Percentiles rank a stretch among this genome's conserved stretches.
These are phyloP conservation scores for Ferdinandea cuprea DNA, from an alignment of 2,888 invertebrate genomes.

Conservation along the genomic window DNA sequence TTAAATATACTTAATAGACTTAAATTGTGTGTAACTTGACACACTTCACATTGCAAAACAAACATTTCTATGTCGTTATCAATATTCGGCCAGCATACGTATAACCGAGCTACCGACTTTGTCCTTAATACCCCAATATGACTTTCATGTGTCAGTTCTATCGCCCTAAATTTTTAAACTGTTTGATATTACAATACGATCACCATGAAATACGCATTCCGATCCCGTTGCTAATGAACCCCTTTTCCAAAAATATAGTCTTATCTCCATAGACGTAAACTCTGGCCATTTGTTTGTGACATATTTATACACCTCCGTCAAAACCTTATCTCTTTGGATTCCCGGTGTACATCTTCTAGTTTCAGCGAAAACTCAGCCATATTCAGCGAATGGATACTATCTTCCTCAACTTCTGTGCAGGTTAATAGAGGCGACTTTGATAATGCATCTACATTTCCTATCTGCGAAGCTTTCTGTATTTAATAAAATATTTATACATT, in stretches of 20 bases:
- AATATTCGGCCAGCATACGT: slow-evolving; percentile 78
- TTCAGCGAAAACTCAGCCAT: slow-evolving; percentile 45
- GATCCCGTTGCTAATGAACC: slow-evolving; percentile 42
- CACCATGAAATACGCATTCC: slow-evolving; percentile 55
- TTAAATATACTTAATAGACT: slow-evolving; percentile 56
- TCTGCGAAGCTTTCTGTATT: too few species aligned
- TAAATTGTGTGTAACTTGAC: slow-evolving; percentile 20
- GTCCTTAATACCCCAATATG: slow-evolving; percentile 77
- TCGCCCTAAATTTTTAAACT: slow-evolving; percentile 58
- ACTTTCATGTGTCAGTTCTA: too few species aligned
- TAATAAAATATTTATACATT: too few species aligned
- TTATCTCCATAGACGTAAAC: not conserved
- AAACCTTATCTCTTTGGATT: too few species aligned
- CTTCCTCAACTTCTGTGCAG: too few species aligned
- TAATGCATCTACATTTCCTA: too few species aligned
- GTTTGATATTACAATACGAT: slow-evolving; percentile 69
- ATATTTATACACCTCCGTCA: not conserved
- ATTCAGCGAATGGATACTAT: slow-evolving; percentile 57
- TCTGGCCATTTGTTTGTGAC: not conserved
- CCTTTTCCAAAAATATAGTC: slow-evolving; percentile 49
- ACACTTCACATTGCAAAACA: slow-evolving; percentile 69
- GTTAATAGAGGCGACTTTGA: too few species aligned
- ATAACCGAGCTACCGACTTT: slow-evolving; percentile 76
- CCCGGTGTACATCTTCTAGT: slow-evolving; percentile 29
- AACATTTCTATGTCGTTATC: slow-evolving; percentile 76